Base-by-base conservation (phyloP, 2,797 vertebrate species). In the Cynopterus sphinx region DNA sequence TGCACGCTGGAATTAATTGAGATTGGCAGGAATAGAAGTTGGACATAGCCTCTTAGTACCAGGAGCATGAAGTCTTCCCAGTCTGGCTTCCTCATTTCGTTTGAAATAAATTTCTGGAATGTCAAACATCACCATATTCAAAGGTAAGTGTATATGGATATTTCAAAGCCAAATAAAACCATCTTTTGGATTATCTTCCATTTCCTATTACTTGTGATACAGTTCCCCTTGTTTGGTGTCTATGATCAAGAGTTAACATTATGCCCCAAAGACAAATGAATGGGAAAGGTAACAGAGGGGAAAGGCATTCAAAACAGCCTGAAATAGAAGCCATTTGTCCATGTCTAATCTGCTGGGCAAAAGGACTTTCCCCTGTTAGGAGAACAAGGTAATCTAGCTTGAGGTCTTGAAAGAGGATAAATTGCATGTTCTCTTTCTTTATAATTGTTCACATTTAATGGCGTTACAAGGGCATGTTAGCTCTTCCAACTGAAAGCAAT, bases 241-340 rank as follows among this genome's bases (percentile, higher is more conserved):
- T 91, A 33, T 91, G 81, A 95, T 93, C 84, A 87, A 84, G 87
- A 96, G 89, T 97, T 95, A 84, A 92, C 90, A 90, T 70, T 61
- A 31, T 41, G 55, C 81, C 65, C 87, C 91, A 79, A 70, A 83
- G 5, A 74, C 88, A 94, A 92, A 75, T 70, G 33, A 93, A 59
- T 61, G 70, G 65, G 84, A 90, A 95, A 87, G 65, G 57, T 68
- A 91, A 84, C 65, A 82, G 67, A 78, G 49, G 55, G 46, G 19
- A 84, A 79, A 97, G 67, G 0, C 53, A 91, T 85, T 73, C 59
- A 67, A 87, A 83, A 53, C 12, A 65, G n/a, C 46, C 79, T 83
- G 63, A 79, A 75, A 74, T 33, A 24, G 63, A 73, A 87, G 86
- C n/a, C 63, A 79, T 77, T 59, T 87, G 73, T 68, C 95, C 53